Evolutionary conservation across 2,797 vertebrate genomes (phyloP).

Genomic region (Micromesistius poutassou): DNA sequence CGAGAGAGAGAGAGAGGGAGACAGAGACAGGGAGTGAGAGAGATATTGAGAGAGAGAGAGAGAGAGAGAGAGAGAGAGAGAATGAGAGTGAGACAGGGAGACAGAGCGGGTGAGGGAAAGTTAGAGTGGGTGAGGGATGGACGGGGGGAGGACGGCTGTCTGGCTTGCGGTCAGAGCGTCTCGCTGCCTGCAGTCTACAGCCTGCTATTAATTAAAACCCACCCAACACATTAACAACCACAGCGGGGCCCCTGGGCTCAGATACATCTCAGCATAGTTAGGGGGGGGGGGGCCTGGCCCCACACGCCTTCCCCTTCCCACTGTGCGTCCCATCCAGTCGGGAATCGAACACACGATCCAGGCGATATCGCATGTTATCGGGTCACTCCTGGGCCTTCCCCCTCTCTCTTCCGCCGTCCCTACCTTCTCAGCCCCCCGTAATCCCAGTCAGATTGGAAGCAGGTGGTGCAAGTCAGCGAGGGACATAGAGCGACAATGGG

Average conservation of each 20-base stretch:
- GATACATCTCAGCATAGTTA: conserved; percentile 67
- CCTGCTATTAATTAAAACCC: conserved; percentile 64
- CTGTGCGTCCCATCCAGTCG: background rate
- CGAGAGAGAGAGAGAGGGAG: too few relatives aligned
- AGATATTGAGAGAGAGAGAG: too few relatives aligned
- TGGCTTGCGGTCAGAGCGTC: conserved; percentile 42
- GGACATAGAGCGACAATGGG: too few relatives aligned
- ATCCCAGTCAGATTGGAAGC: too few relatives aligned
- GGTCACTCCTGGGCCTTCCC: too few relatives aligned
- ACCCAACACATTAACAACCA: conserved; percentile 61
- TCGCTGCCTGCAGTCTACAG: conserved; percentile 51
- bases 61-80: background rate
- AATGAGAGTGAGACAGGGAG: background rate
- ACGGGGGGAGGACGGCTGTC: conserved; percentile 20
- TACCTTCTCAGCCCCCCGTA: too few relatives aligned
- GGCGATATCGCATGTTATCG: too few relatives aligned
- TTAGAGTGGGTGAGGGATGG: background rate
- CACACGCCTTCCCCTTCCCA: conserved; percentile 44
- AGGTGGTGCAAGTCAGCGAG: too few relatives aligned
- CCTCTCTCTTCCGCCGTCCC: too few relatives aligned
- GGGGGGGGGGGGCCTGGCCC: conserved; percentile 37
- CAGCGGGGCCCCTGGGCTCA: conserved; percentile 43
- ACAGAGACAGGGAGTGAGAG: too few relatives aligned
- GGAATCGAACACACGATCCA: too few relatives aligned
- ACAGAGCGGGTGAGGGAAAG: background rate